A percentile compares a stretch with the other conserved stretches of the same genome.
Evolutionary conservation across 1,140 invertebrate species (phyloP).

Genomic region (Bombus cullumanus): DNA sequence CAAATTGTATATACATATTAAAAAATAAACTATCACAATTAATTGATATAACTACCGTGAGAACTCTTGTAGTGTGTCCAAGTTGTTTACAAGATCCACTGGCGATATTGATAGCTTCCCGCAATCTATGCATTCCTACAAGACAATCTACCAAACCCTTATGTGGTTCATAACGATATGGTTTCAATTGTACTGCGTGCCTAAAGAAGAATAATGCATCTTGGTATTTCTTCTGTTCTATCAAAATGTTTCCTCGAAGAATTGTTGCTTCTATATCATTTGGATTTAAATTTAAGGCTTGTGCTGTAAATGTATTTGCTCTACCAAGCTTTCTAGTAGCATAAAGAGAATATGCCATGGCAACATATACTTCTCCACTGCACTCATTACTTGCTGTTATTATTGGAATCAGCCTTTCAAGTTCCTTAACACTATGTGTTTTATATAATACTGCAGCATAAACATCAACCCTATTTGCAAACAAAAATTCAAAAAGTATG

Average conservation of each 20-base stretch:
- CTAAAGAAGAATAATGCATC: constrained; percentile 89
- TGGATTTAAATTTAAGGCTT: constrained; percentile 82
- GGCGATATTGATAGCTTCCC: constrained; percentile 88
- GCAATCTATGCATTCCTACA: constrained; percentile 85
- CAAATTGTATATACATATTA: not conserved
- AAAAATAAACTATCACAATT: not conserved
- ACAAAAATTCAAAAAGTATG: constrained; percentile 41
- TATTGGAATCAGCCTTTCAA: constrained; percentile 81
- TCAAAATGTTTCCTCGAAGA: constrained; percentile 87
- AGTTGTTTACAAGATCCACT: constrained; percentile 88
- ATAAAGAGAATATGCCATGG: constrained; percentile 86
- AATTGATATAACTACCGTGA: constrained; percentile 83
- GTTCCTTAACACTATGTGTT: constrained; percentile 79
- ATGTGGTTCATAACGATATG: constrained; percentile 86
- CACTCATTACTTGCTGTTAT: constrained; percentile 79
- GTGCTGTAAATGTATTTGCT: constrained; percentile 85
- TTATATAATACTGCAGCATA: constrained; percentile 82
- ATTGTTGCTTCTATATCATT: constrained; percentile 88
- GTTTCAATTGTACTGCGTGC: constrained; percentile 86
- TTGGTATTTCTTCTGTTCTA: constrained; percentile 88
- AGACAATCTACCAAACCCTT: constrained; percentile 90
- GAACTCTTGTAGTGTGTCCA: constrained; percentile 87
- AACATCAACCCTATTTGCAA: constrained; percentile 76
- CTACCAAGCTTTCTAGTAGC: constrained; percentile 83
- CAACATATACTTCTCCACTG: constrained; percentile 85